phyloP scores from a whole-genome alignment of 2,888 invertebrate species.

The Drosophila anomelani region DNA sequence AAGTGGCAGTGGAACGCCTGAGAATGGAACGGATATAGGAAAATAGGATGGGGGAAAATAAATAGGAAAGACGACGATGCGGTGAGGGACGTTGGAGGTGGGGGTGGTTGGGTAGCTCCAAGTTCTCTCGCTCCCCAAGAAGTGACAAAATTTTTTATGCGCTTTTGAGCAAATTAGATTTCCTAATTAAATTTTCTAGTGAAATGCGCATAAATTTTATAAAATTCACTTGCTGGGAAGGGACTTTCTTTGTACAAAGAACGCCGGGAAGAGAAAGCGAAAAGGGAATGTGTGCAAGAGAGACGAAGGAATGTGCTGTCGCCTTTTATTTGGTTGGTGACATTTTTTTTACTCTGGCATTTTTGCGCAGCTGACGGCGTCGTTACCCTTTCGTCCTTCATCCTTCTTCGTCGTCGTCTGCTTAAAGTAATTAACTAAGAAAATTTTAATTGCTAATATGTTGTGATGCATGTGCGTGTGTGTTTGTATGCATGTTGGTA shows the following conservation, averaged over 20 bases:
- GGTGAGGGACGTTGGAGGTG: too few relatives aligned
- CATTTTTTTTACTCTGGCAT: slow-evolving; percentile 58
- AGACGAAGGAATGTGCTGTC: slow-evolving; percentile 50
- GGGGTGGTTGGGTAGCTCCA: too few relatives aligned
- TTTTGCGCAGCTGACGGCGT: slow-evolving; percentile 28
- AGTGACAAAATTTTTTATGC: slow-evolving; percentile 82
- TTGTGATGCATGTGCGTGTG: slow-evolving; percentile 75
- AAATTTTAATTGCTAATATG: slow-evolving; percentile 85
- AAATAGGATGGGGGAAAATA: neutral
- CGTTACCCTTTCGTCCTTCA: slow-evolving; percentile 30
- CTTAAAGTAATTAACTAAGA: slow-evolving; percentile 84
- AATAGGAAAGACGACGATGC: neutral
- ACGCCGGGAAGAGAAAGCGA: slow-evolving; percentile 4
- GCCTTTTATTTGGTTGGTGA: slow-evolving; percentile 72
- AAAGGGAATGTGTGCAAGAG: slow-evolving; percentile 1
- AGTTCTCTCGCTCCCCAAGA: neutral
- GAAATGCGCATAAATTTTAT: slow-evolving; percentile 81
- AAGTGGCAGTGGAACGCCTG: neutral
- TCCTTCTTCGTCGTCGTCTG: slow-evolving; percentile 61
- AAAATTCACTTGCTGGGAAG: slow-evolving; percentile 67
- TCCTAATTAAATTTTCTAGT: slow-evolving; percentile 84
- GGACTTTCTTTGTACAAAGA: slow-evolving; percentile 20
- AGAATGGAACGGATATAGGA: slow-evolving; percentile 9
- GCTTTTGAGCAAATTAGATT: slow-evolving; percentile 85
- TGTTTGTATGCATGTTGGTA: slow-evolving; percentile 46